Percentiles rank a stretch among this genome's conserved stretches.
These are phyloP conservation scores for Cotesia chilonis DNA, from an alignment of 1,140 invertebrate species.

Conservation along the genomic window DNA sequence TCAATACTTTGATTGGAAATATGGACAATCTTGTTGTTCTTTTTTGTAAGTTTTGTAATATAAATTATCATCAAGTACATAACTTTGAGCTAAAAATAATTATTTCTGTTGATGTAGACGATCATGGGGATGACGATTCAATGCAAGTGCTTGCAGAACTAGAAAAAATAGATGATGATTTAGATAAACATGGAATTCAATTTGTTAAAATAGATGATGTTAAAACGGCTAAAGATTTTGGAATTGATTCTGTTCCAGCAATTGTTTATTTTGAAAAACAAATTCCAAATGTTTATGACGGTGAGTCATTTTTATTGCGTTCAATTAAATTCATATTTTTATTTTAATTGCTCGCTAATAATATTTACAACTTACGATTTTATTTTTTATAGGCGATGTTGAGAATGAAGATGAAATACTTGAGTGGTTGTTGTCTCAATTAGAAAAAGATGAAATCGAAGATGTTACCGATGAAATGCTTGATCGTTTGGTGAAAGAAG, in stretches of 20 bases:
- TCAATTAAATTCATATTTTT: slow-evolving; percentile 24
- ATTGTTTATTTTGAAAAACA: slow-evolving; percentile 94
- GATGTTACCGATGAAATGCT: slow-evolving; percentile 95
- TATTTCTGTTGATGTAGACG: slow-evolving; percentile 69
- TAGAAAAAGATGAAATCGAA: slow-evolving; percentile 93
- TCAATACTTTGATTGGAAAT: slow-evolving; percentile 87
- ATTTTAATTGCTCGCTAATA: background rate
- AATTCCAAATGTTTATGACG: slow-evolving; percentile 91
- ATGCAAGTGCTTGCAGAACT: slow-evolving; percentile 84
- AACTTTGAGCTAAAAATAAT: background rate
- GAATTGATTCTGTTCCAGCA: slow-evolving; percentile 84
- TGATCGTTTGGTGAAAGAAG: slow-evolving; percentile 86
- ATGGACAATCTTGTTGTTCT: slow-evolving; percentile 91
- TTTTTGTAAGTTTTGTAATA: slow-evolving; percentile 79
- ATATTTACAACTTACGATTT: slow-evolving; percentile 18
- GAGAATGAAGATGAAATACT: slow-evolving; percentile 91
- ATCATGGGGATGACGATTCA: slow-evolving; percentile 85
- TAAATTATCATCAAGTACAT: too few species aligned
- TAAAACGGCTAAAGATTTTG: slow-evolving; percentile 82
- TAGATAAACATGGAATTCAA: slow-evolving; percentile 89
- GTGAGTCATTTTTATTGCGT: slow-evolving; percentile 57
- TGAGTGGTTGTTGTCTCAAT: slow-evolving; percentile 85
- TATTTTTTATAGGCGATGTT: slow-evolving; percentile 74
- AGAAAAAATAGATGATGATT: slow-evolving; percentile 93
- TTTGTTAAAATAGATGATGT: slow-evolving; percentile 93